Percentiles rank a stretch among this genome's conserved stretches.
phyloP scores from a whole-genome alignment of 2,888 invertebrate species.

The Morpho achilles region DNA sequence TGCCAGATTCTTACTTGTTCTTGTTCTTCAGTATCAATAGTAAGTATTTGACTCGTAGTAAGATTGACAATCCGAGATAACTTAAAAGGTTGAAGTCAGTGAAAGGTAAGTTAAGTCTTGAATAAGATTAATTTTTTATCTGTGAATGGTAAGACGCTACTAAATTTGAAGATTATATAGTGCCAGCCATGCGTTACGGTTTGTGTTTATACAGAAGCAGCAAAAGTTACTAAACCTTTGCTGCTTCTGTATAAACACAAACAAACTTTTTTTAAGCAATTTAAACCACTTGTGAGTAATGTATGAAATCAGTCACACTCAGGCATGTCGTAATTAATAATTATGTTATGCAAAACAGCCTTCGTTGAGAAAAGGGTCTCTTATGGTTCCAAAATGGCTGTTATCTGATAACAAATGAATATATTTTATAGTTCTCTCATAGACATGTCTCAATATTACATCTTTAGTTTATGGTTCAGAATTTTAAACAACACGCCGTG shows the following conservation, averaged over 20 bases:
- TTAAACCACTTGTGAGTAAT: neutral
- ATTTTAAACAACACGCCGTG: too few species aligned
- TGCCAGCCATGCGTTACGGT: neutral
- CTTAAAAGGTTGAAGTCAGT: too few species aligned
- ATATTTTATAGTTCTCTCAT: neutral
- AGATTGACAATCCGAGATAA: too few species aligned
- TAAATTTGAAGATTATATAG: neutral
- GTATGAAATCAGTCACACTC: conserved; percentile 21
- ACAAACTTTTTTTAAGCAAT: too few species aligned
- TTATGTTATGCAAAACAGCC: conserved; percentile 58
- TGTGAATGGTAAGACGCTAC: neutral
- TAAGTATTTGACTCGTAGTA: too few species aligned
- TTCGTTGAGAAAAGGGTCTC: conserved; percentile 35
- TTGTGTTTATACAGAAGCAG: neutral
- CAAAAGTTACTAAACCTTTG: conserved; percentile 7
- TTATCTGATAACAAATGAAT: conserved; percentile 34
- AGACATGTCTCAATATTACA: too few species aligned
- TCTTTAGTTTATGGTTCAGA: too few species aligned
- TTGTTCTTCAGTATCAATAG: too few species aligned
- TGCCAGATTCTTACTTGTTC: too few species aligned
- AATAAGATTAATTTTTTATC: too few species aligned
- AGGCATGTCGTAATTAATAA: conserved; percentile 54
- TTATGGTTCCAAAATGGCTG: conserved; percentile 31
- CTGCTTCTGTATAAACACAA: too few species aligned
- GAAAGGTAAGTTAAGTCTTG: too few species aligned